A percentile compares a stretch with the other conserved stretches of the same genome.
Conservation (phyloP, 2,888 invertebrate genomes). For the Dusona sp. region DNA sequence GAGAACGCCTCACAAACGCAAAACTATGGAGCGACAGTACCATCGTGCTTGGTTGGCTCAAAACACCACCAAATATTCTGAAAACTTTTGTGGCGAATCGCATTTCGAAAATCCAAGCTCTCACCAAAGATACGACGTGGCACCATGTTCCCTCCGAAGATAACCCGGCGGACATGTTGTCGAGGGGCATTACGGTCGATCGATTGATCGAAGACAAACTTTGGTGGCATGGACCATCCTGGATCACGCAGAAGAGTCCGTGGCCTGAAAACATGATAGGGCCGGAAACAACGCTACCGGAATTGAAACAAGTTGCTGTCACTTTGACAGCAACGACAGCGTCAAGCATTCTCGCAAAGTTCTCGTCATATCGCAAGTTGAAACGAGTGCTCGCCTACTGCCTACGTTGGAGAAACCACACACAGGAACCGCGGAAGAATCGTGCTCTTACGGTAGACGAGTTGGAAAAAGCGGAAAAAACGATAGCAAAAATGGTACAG, state of each 20-base stretch:
- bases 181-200: slow-evolving; percentile 50
- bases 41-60: slow-evolving; percentile 61
- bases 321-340: not conserved
- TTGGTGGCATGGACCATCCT: slow-evolving; percentile 66
- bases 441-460: slow-evolving; percentile 49
- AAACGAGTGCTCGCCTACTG: slow-evolving; percentile 52
- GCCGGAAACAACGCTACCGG: slow-evolving; percentile 15
- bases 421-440: not conserved
- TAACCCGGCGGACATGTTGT: slow-evolving; percentile 68
- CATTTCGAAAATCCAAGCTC: slow-evolving; percentile 55
- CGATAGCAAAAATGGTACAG: slow-evolving; percentile 57
- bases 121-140: slow-evolving; percentile 46
- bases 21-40: slow-evolving; percentile 65
- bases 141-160: slow-evolving; percentile 62
- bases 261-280: slow-evolving; percentile 15
- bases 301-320: slow-evolving; percentile 36
- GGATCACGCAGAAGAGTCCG: slow-evolving; percentile 49
- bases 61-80: slow-evolving; percentile 30
- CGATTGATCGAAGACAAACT: slow-evolving; percentile 24
- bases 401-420: slow-evolving; percentile 30
- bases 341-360: slow-evolving; percentile 14
- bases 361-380: slow-evolving; percentile 45
- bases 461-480: slow-evolving; percentile 45
- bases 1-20: slow-evolving; percentile 32
- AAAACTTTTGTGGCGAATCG: slow-evolving; percentile 66